A percentile compares a stretch with the other conserved stretches of the same genome.
Conservation (phyloP, 2,888 invertebrate genomes). For the Drosophila gaucha region DNA sequence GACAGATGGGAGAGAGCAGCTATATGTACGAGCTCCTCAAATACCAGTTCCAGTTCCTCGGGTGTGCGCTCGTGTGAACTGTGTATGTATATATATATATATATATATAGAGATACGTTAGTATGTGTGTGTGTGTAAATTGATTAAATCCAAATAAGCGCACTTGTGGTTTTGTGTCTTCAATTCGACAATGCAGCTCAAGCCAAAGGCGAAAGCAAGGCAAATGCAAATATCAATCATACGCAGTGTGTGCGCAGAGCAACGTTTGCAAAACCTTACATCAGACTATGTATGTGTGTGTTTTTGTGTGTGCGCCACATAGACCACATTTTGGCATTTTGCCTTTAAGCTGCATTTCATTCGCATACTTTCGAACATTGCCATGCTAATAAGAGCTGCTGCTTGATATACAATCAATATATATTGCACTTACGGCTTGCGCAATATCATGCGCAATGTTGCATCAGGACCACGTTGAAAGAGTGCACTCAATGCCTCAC, state of each 20-base stretch:
- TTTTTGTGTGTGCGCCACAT: not conserved
- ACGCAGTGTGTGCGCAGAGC: slow-evolving; percentile 3
- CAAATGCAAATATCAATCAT: slow-evolving; percentile 26
- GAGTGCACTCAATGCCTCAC: slow-evolving; percentile 88
- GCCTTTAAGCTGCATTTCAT: slow-evolving; percentile 1
- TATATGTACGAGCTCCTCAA: slow-evolving; percentile 92
- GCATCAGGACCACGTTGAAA: slow-evolving; percentile 92
- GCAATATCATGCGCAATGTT: slow-evolving; percentile 90
- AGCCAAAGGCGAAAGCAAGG: slow-evolving; percentile 13
- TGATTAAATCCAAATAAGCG: slow-evolving; percentile 52
- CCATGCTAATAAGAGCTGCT: not conserved
- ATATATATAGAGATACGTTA: not conserved
- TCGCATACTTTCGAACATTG: slow-evolving; percentile 24
- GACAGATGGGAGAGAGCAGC: slow-evolving; percentile 92
- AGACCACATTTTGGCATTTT: slow-evolving; percentile 5
- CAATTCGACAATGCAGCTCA: slow-evolving; percentile 18
- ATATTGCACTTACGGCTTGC: slow-evolving; percentile 89
- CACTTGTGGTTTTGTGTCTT: slow-evolving; percentile 14
- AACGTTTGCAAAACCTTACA: slow-evolving; percentile 3
- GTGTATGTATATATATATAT: slow-evolving; percentile 41
- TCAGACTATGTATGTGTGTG: not conserved
- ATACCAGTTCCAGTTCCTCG: slow-evolving; percentile 92
- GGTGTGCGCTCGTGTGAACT: slow-evolving; percentile 91
- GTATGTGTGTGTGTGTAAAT: slow-evolving; percentile 9
- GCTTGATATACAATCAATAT: slow-evolving; percentile 1